Base-by-base conservation (phyloP, 2,888 invertebrate species). In the Diarsia brunnea region DNA sequence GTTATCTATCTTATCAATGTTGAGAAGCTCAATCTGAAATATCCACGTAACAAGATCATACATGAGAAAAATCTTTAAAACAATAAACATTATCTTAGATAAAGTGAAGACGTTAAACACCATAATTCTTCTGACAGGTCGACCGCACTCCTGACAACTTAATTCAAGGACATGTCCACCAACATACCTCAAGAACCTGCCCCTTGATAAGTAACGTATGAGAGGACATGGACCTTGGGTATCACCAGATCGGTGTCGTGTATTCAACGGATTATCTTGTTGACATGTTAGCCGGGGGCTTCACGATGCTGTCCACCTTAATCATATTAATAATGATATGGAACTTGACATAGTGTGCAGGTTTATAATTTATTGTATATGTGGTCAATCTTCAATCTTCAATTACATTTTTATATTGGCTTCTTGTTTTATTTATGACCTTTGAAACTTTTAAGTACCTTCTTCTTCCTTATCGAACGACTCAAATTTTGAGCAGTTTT, bases 261-360 rank as follows among this genome's bases (percentile, higher is more conserved):
- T 79, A 31, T 76, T 47, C 66, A 67, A 21, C 31, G 67, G 77
- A 82, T 80, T 82, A 82, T 66, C 43, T 43, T 21, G 72, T 45
- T 81, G 80, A 81, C 82, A 82, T 65, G 60, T 65, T 21, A 66
- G 82, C 82, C 72, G 43, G 53, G 24, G 82, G 80, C 72, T 45
- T 38, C 82, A 80, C 79, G 81, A 75, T 24, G 69, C 69, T 70
- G 79, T 76, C 66, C 70, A 67, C 27, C 51, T 76, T 31, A 76
- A 75, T 81, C 70, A 51, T 67, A 31, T 66, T 58, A 12, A 27
- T 64, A n/a, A 73, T 63, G 49, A 63, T 55, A 43, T 53, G 60
- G 60, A 49, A 66, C 53, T 66, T 79, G 69, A 81, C 60, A 63
- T 3, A n/a, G 63, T 14, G n/a, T 43, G 63, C 43, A 63, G 43